phyloP scores from a whole-genome alignment of 2,888 invertebrate genomes.

The Habroteleia sp. region DNA sequence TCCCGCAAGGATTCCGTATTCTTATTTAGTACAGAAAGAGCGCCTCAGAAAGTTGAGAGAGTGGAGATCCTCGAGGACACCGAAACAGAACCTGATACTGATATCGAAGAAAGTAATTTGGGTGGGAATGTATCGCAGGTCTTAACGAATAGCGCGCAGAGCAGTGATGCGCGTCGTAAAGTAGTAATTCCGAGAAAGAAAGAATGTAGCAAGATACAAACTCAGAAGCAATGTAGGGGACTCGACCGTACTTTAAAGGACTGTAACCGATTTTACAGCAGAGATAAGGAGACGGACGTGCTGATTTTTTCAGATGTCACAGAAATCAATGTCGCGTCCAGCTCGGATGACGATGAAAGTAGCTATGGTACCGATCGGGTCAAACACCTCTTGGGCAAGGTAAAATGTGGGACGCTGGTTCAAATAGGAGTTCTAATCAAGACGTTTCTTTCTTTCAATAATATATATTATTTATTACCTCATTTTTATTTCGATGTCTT shows the following conservation, averaged over 20 bases:
- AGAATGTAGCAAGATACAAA: not conserved
- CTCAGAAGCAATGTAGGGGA: constrained; percentile 47
- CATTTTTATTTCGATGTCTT: not conserved
- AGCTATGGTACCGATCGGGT: constrained; percentile 71
- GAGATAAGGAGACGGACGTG: constrained; percentile 84
- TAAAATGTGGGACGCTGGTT: constrained; percentile 60
- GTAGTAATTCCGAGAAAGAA: constrained; percentile 61
- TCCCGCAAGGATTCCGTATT: constrained; percentile 80
- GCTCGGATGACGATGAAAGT: constrained; percentile 75
- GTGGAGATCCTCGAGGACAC: constrained; percentile 81
- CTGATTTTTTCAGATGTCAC: constrained; percentile 85
- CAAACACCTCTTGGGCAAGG: constrained; percentile 78
- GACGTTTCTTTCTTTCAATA: too few species aligned
- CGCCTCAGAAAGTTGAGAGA: constrained; percentile 80
- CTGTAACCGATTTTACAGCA: constrained; percentile 84
- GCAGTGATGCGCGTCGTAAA: constrained; percentile 78
- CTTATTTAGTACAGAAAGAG: constrained; percentile 73
- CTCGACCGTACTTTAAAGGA: constrained; percentile 77
- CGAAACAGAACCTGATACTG: constrained; percentile 79
- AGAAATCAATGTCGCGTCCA: constrained; percentile 81
- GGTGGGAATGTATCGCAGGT: not conserved
- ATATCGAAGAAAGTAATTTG: constrained; percentile 69
- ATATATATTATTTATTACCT: too few species aligned
- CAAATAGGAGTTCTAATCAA: too few species aligned
- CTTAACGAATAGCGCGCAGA: not conserved